Evolutionary conservation across 1,140 invertebrate genomes (phyloP), one percentile per base, ranked within the genome.

Genomic region (Drosophila mauritiana): DNA sequence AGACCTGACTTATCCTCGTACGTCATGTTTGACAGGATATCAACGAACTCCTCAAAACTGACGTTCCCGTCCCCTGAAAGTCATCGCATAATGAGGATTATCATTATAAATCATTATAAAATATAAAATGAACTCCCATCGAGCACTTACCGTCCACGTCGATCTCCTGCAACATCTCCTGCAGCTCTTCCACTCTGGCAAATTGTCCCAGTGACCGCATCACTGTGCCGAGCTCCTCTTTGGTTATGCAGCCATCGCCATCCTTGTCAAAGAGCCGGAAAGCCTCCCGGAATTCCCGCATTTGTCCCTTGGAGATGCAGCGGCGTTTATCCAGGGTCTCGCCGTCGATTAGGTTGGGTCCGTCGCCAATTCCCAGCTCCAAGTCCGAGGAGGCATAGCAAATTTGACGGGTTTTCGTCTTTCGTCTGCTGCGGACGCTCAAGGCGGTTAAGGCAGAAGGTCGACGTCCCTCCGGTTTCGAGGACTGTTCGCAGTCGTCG

Each of bases 11-110:
- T 94, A 94, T 63, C 94, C 94, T 91, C 89, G 17, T 92, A 91
- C 2, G 91, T 90, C 88, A 97, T 97, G 91, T 97, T 97, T 68
- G 96, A 97, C 43, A 97, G 96, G 36, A 98, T 98, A 92, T 97
- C 96, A 3, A 98, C 97, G 86, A 98, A 98, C 92, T 98, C 97
- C 76, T 98, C 97, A 81, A 98, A 98, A 84, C 96, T 97, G 42
- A 98, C 97, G 56, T 97, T 97, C 17, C 97, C 97, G 93, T 98
- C 97, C 59, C 97, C 97, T 96, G 92, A 8, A 90, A 57, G 56
- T 72, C 52, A 22, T 20, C 4, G 10, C 20, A 22, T 22, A 22
- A 22, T 22, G 20, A 22, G 20, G 20, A 22, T 22, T 22, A 17
- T 17, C 17, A 17, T 22, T 22, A 22, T 22, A 22, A 22, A 22